Conservation (phyloP, 1,140 invertebrate species). For the Drosophila willistoni region DNA sequence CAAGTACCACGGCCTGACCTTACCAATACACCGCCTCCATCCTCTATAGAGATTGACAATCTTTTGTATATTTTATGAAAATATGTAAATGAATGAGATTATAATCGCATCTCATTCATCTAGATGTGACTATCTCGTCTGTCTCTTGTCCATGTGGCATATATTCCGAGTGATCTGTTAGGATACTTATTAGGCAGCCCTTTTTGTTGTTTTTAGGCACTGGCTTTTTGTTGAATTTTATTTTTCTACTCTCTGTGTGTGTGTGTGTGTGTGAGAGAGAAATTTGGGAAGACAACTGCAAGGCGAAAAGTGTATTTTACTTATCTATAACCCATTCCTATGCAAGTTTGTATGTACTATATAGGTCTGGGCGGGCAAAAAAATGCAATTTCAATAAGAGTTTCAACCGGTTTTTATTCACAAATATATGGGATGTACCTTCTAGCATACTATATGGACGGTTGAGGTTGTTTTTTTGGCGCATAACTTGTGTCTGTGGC, state of each 20-base stretch:
- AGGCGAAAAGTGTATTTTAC: background rate
- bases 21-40: background rate
- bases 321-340: background rate
- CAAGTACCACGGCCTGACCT: background rate
- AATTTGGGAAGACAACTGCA: background rate
- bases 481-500: conserved; percentile 26
- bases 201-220: too few relatives aligned
- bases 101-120: too few relatives aligned
- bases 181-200: too few relatives aligned
- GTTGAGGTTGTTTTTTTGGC: background rate
- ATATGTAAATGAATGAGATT: too few relatives aligned
- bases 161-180: too few relatives aligned
- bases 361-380: background rate
- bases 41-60: too few relatives aligned
- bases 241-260: too few relatives aligned
- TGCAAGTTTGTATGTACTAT: background rate
- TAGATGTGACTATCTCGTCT: too few relatives aligned
- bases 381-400: conserved; percentile 11
- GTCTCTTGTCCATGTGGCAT: too few relatives aligned
- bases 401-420: conserved; percentile 11
- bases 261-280: too few relatives aligned
- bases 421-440: background rate
- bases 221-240: too few relatives aligned
- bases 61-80: too few relatives aligned
- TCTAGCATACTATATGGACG: background rate